Evolutionary conservation across 2,113 vertebrate species (phyloP).

Genomic region (Phrynocephalus versicolor): DNA sequence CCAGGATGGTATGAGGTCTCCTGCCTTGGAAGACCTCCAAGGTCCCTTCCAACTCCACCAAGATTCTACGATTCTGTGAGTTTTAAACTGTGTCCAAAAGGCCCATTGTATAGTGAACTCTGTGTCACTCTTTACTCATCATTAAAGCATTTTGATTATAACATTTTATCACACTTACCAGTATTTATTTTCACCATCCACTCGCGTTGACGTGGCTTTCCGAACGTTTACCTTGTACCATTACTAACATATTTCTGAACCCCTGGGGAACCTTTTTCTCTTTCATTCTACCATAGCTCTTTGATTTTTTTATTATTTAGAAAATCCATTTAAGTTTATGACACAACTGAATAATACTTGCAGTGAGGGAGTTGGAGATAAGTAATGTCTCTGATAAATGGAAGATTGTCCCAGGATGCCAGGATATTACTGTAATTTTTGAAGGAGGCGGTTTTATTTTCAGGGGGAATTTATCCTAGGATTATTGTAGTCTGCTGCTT

Average conservation of each 20-base stretch:
- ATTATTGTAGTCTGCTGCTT: background rate
- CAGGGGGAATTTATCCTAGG: background rate
- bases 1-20: no score
- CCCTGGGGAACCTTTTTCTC: background rate
- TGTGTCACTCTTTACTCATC: background rate
- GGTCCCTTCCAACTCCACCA: no score
- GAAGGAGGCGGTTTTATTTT: slow-evolving; percentile 13
- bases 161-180: background rate
- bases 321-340: slow-evolving; percentile 33
- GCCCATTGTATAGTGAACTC: background rate
- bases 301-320: slow-evolving; percentile 35
- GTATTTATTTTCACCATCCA: background rate
- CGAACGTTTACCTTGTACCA: background rate
- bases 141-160: rapidly evolving
- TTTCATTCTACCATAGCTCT: background rate
- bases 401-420: slow-evolving; percentile 4
- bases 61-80: no score
- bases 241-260: background rate
- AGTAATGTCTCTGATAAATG: slow-evolving; percentile 33
- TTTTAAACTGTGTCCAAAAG: background rate
- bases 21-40: no score
- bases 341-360: background rate
- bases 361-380: slow-evolving; percentile 24
- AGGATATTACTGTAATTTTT: slow-evolving; percentile 22
- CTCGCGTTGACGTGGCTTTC: background rate